Evolutionary conservation across 1,140 invertebrate genomes (phyloP).

Genomic region (Drosophila carrolli): DNA sequence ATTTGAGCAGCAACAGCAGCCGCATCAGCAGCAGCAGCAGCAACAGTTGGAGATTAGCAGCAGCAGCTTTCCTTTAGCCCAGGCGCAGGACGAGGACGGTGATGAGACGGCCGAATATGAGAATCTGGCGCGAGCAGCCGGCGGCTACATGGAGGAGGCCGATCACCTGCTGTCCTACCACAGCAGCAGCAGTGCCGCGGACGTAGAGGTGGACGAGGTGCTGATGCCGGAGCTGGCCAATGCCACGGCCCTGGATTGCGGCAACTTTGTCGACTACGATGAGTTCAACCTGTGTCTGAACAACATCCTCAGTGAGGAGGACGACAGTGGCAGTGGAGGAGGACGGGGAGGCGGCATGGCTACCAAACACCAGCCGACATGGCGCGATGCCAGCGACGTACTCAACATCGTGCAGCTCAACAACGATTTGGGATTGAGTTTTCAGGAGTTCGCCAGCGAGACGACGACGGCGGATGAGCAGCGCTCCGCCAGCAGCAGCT

Average conservation of each 20-base stretch:
- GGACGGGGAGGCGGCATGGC: conserved; percentile 8
- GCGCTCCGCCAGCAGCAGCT: conserved; percentile 63
- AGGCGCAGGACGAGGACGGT: conserved; percentile 70
- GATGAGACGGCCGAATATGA: conserved; percentile 47
- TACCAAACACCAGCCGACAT: conserved; percentile 38
- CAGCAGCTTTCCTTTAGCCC: conserved; percentile 71
- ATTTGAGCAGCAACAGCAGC: conserved; percentile 45
- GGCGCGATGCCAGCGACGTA: conserved; percentile 59
- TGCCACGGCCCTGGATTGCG: conserved; percentile 61
- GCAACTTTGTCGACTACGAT: conserved; percentile 80
- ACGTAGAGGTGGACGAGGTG: conserved; percentile 48
- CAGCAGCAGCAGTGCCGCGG: conserved; percentile 52
- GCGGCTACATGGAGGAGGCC: conserved; percentile 38
- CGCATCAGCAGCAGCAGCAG: conserved; percentile 31
- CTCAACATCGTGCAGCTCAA: conserved; percentile 68
- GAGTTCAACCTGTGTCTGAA: conserved; percentile 80
- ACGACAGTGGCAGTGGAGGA: conserved; percentile 38
- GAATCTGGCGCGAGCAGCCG: conserved; percentile 32
- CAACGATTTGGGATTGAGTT: conserved; percentile 61
- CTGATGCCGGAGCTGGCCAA: conserved; percentile 65
- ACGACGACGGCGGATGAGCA: conserved; percentile 59
- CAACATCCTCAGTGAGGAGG: conserved; percentile 75
- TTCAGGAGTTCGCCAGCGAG: conserved; percentile 62
- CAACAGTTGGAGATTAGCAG: conserved; percentile 45
- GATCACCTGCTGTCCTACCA: conserved; percentile 58